Conservation (phyloP, 1,140 invertebrate species). For the Macrocentrus cingulum region DNA sequence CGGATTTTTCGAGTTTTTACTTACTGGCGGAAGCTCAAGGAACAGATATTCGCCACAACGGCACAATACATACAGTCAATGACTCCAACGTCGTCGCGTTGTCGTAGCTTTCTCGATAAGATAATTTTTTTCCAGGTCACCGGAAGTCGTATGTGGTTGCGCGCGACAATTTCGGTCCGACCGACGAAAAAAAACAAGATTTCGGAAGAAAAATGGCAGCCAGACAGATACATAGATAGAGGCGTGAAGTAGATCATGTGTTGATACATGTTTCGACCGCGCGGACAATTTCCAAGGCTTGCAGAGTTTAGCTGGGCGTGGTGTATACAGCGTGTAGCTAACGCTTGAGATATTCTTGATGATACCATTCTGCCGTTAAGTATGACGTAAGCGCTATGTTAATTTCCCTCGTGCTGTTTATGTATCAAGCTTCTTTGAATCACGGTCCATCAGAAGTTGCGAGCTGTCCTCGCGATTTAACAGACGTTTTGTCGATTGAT, state of each 20-base stretch:
- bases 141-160: slow-evolving; percentile 23
- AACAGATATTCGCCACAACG: not conserved
- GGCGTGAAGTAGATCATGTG: too few species aligned
- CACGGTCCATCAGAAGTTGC: slow-evolving; percentile 20
- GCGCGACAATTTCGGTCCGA: too few species aligned
- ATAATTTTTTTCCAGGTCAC: slow-evolving; percentile 29
- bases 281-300: too few species aligned
- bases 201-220: too few species aligned
- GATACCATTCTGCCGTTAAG: slow-evolving; percentile 15
- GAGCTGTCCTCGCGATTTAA: slow-evolving; percentile 6
- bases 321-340: slow-evolving; percentile 29
- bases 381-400: slow-evolving; percentile 38
- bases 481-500: not conserved
- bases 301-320: slow-evolving; percentile 1
- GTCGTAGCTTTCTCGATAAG: slow-evolving; percentile 20
- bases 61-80: slow-evolving; percentile 1
- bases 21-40: not conserved
- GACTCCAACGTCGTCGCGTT: too few species aligned
- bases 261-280: too few species aligned
- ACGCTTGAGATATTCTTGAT: slow-evolving; percentile 6
- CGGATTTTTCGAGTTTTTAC: slow-evolving; percentile 45
- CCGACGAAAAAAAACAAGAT: too few species aligned
- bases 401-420: slow-evolving; percentile 28
- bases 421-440: slow-evolving; percentile 23
- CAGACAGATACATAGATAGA: too few species aligned